Evolutionary conservation across 2,888 invertebrate species (phyloP), one percentile per base, ranked within the genome.

Genomic region (Dascillus cervinus): DNA sequence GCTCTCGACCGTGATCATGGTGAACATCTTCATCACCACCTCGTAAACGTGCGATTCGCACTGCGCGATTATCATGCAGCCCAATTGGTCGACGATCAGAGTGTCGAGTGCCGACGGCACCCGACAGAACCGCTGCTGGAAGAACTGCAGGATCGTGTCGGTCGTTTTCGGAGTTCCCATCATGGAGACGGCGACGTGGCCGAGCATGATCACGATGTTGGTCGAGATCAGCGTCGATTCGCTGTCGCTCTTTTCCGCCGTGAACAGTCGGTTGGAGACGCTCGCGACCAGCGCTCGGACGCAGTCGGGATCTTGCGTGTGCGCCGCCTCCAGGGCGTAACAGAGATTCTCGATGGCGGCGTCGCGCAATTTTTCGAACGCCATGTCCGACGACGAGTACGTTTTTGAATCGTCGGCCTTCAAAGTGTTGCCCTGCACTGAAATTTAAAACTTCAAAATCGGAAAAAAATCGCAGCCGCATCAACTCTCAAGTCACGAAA

Each of bases 21-120:
- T 89, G 66, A 97, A 97, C 88, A 97, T 92, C 54, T 89, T 81
- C 95, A 98, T 94, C 41, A 98, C 91, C 60, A 92, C 92, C 50
- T 92, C 92, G 58, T 94, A 90, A 11, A 82, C 79, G 15, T 78
- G 73, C 0, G 82, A 77, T 50, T 87, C 88, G 46, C 88, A 88
- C 53, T 87, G 87, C 0, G 95, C 91, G 31, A 98, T 89, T 36
- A 97, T 87, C 84, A 99, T 97, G 59, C 94, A 94, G 8, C 97
- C 97, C 25, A 99, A 71, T 65, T 97, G 97, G 64, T 95, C 92
- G 3, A 99, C 90, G 52, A 99, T 98, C 13, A 97, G 67, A 0
- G 85, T 84, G 62, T 98, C 97, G 39, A 97, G 72, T 4, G 85
- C 79, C 0, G 92, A 90, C 0, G 96, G 94, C 1, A 92, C 87